Base-by-base conservation (phyloP, 2,888 invertebrate genomes). In the Antitype chi region DNA sequence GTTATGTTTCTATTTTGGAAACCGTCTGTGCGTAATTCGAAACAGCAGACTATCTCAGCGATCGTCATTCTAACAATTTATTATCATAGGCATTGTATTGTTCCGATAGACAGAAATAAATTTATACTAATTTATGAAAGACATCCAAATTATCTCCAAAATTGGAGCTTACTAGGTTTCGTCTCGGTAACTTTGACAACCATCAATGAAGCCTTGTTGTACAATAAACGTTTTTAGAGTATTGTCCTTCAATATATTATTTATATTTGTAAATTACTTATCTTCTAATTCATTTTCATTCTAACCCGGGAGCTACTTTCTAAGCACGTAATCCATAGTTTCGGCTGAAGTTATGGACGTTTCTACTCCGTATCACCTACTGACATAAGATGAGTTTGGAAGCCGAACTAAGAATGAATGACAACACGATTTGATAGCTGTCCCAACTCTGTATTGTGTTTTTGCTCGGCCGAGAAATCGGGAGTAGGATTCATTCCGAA, bases 1-100 rank as follows among this genome's bases (percentile, higher is more conserved):
- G 53, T 13, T 25, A n/a, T 77, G 77, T 81, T 55, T 77, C 74
- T 77, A 77, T 74, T 77, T 81, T 62, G 32, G 47, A 81, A 74
- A 47, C 20, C 11, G 17, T 43, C 32, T 53, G 17, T 32, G 47
- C 60, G 74, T 80, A 62, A 1, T 60, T 76, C n/a, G 38, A 62
- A 63, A 74, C 38, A 62, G 13, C 28, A 55, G 20, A 47, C 47
- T 38, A 20, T 49, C 15, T 13, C 9, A 25, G 7, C 52, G n/a
- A 55, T 23, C 32, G 23, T 28, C 1, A 8, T 52, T 49, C 6
- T 17, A 62, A 64, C 7, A 63, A 20, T 60, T 60, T 60, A 67
- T 68, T 32, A 32, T 63, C 17, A 28, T 38, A 15, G 2, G 1
- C 49, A 28, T 28, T n/a, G 49, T 60, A 9, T 52, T 76, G 1